Base-by-base conservation (phyloP, 2,113 vertebrate species). In the Hyperoodon ampullatus region DNA sequence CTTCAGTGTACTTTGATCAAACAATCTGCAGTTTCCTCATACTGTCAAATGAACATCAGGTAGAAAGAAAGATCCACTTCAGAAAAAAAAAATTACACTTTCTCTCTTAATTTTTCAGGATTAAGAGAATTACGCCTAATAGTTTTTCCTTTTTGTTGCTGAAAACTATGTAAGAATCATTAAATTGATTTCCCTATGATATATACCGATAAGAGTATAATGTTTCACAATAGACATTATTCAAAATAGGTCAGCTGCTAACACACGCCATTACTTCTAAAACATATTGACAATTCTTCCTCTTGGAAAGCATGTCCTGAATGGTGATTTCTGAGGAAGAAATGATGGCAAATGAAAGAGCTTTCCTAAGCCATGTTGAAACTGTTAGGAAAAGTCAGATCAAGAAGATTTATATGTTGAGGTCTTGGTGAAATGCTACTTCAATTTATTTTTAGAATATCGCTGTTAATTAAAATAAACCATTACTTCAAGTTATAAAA, bases 391-490 rank as follows among this genome's bases (percentile, higher is more conserved):
- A 44, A 15, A 85, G 86, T 96, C 71, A 55, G 68, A 83, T 83
- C 90, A 93, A 92, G 28, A 74, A 72, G 11, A 39, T 72, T 97
- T 98, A 81, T 84, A 96, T 14, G 15, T 50, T 90, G 50, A 95
- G 75, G 58, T 95, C 95, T 86, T 63, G 80, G 93, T 95, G 95
- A 93, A 97, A 97, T 75, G 15, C 15, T 81, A 47, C 94, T 97
- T 85, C 44, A 1, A 72, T 53, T 4, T 39, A 35, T 39, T 75
- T 94, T 83, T 72, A 88, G 28, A 80, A 47, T 94, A 83, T 35
- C 77, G 89, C 5, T 92, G 42, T 44, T 82, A 63, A 66, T 78
- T 94, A 55, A 39, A 5, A 96, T 74, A 93, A 97, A 55, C 7
- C 50, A 53, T 30, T 88, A 63, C 82, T 97, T 87, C 23, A 95